These are phyloP conservation scores for Fragum sueziense DNA, from an alignment of 2,888 invertebrate species.

Conservation along the genomic window DNA sequence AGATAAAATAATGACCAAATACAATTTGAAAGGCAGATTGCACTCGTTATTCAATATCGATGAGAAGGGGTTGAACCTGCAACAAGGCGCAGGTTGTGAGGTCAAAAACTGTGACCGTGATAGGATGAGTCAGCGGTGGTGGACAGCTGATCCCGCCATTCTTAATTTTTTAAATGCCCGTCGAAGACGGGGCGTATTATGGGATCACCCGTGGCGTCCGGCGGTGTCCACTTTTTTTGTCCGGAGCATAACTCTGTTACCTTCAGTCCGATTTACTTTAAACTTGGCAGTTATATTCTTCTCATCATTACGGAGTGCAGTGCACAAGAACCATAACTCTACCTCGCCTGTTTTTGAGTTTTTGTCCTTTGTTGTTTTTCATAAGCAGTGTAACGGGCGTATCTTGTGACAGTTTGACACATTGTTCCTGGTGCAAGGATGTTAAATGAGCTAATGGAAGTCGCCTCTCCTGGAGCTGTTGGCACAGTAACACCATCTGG, in stretches of 20 bases:
- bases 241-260: too few relatives aligned
- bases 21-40: conserved; percentile 35
- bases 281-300: too few relatives aligned
- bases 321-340: too few relatives aligned
- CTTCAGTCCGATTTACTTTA: too few relatives aligned
- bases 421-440: neutral
- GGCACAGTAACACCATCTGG: conserved; percentile 24
- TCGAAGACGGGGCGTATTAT: too few relatives aligned
- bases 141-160: conserved; percentile 35
- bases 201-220: too few relatives aligned
- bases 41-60: conserved; percentile 39
- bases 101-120: conserved; percentile 23
- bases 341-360: too few relatives aligned
- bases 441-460: conserved; percentile 23
- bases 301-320: too few relatives aligned
- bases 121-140: conserved; percentile 34
- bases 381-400: too few relatives aligned
- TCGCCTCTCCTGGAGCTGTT: conserved; percentile 29
- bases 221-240: too few relatives aligned
- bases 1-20: conserved; percentile 17
- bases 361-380: too few relatives aligned
- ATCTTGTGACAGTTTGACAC: too few relatives aligned
- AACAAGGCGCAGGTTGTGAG: conserved; percentile 29
- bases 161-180: conserved; percentile 28
- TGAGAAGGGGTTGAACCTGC: conserved; percentile 38